phyloP scores from a whole-genome alignment of 2,113 vertebrate species.

The Apodemus sylvaticus region DNA sequence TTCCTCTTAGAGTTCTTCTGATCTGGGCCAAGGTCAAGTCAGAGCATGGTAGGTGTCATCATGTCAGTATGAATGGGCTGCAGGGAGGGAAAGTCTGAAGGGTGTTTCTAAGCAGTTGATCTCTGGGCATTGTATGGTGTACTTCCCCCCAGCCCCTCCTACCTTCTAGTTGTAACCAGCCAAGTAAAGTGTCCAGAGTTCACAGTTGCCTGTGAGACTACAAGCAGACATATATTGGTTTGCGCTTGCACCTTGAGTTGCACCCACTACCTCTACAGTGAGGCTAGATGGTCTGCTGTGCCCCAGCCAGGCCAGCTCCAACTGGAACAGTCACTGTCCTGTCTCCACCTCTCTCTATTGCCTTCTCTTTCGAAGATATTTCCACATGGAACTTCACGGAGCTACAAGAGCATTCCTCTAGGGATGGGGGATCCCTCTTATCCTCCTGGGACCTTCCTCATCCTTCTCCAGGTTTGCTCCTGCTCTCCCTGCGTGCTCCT shows the following conservation, averaged over 20 bases:
- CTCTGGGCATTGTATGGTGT: background rate
- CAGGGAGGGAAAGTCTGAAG: background rate
- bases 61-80: background rate
- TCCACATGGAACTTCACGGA: rapidly evolving
- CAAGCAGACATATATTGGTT: background rate
- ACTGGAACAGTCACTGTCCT: background rate
- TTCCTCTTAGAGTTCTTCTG: background rate
- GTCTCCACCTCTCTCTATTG: background rate
- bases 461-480: background rate
- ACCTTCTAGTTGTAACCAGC: background rate
- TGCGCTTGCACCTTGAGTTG: background rate
- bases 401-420: background rate
- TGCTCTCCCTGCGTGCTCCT: background rate
- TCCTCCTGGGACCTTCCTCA: background rate
- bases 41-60: background rate
- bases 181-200: background rate
- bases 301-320: background rate
- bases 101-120: background rate
- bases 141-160: no score
- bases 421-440: no score
- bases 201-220: background rate
- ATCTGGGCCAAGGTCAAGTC: background rate
- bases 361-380: background rate
- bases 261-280: background rate
- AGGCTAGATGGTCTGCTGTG: background rate